phyloP scores from a whole-genome alignment of 2,113 vertebrate genomes.

The Pleuronectes platessa region DNA sequence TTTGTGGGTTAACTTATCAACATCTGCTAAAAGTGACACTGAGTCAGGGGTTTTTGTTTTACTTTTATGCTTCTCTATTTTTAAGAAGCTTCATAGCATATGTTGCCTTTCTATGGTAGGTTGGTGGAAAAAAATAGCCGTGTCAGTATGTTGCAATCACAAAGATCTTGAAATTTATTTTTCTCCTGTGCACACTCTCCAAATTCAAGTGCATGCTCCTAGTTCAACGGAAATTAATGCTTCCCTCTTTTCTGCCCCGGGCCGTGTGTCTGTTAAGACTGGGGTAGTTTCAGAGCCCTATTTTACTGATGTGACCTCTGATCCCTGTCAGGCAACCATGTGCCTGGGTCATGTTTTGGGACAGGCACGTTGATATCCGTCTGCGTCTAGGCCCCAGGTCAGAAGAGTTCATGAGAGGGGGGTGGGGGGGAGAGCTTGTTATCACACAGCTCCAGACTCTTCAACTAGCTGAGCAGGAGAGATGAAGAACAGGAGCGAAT shows the following conservation, averaged over 20 bases:
- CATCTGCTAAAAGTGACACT: slow-evolving; percentile 15
- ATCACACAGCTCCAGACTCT: slow-evolving; percentile 36
- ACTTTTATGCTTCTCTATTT: no score
- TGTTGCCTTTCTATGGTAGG: no score
- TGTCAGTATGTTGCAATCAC: background rate
- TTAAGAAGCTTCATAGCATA: no score
- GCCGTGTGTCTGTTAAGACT: slow-evolving; percentile 18
- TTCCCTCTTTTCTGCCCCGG: background rate
- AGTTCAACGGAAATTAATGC: slow-evolving; percentile 9
- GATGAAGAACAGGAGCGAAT: background rate
- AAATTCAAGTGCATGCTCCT: slow-evolving; percentile 62
- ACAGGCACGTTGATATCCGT: slow-evolving; percentile 64
- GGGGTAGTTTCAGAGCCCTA: slow-evolving; percentile 60
- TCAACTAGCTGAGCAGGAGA: slow-evolving; percentile 6
- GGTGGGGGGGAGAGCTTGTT: slow-evolving; percentile 39
- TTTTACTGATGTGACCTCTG: slow-evolving; percentile 72
- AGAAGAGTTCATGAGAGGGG: slow-evolving; percentile 58
- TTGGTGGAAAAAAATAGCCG: background rate
- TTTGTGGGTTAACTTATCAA: background rate
- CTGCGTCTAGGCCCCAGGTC: slow-evolving; percentile 52
- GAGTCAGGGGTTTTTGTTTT: background rate
- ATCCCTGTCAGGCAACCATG: slow-evolving; percentile 76
- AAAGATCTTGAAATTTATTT: background rate
- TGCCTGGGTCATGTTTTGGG: slow-evolving; percentile 76
- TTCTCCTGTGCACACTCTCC: background rate